Percentiles rank a stretch among this genome's conserved stretches.
phyloP scores from a whole-genome alignment of 2,113 vertebrate genomes.

The Rafetus swinhoei region DNA sequence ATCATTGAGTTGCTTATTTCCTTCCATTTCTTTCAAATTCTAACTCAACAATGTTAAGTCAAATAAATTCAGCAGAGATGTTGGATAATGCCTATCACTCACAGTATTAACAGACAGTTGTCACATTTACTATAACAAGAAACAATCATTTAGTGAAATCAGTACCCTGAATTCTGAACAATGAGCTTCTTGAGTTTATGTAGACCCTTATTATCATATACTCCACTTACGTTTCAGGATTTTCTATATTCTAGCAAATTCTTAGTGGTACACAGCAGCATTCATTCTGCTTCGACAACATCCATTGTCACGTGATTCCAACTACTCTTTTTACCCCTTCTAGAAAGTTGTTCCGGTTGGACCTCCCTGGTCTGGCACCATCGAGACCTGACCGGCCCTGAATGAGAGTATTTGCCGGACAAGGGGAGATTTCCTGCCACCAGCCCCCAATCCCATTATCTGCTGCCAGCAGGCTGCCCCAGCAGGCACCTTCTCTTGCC shows the following conservation, averaged over 20 bases:
- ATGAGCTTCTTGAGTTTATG: background rate
- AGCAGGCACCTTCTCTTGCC: too few species aligned
- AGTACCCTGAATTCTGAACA: background rate
- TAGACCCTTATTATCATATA: background rate
- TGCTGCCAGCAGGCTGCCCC: too few species aligned
- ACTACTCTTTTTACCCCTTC: background rate
- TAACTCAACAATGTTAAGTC: background rate
- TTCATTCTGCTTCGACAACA: background rate
- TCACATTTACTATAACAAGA: background rate
- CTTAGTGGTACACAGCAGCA: background rate
- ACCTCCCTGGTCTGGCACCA: too few species aligned
- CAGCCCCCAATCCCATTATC: too few species aligned
- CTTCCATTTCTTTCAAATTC: background rate
- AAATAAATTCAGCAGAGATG: background rate
- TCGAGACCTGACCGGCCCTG: too few species aligned
- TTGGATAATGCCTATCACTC: background rate
- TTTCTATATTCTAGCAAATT: background rate
- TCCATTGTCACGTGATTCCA: background rate
- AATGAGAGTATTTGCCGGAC: too few species aligned
- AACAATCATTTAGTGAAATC: background rate
- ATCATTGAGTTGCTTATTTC: background rate
- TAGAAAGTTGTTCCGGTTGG: background rate
- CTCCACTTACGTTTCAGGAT: background rate
- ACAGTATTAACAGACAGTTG: background rate
- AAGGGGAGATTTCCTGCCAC: too few species aligned